phyloP scores from a whole-genome alignment of 1,140 invertebrate species.

The Ceratina calcarata region DNA sequence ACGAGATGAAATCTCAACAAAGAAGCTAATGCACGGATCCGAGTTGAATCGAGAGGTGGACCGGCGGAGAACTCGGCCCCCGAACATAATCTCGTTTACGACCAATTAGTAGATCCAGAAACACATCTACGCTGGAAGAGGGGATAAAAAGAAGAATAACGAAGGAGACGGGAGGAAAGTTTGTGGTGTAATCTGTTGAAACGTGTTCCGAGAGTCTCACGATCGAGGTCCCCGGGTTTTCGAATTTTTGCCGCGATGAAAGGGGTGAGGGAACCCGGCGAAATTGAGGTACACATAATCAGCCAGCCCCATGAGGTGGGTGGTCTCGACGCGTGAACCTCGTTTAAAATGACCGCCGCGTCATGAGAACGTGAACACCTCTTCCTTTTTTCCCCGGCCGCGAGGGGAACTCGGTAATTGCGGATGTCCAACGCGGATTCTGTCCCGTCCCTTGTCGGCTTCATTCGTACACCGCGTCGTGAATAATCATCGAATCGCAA shows the following conservation, averaged over 20 bases:
- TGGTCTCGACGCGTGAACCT: conserved; percentile 70
- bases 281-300: conserved; percentile 66
- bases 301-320: conserved; percentile 73
- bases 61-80: not conserved
- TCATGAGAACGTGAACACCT: conserved; percentile 70
- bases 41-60: not conserved
- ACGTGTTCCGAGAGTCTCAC: conserved; percentile 48
- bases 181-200: conserved; percentile 53
- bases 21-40: conserved; percentile 45
- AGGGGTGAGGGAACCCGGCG: conserved; percentile 31
- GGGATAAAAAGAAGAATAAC: not conserved
- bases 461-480: not conserved
- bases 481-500: not conserved
- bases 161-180: conserved; percentile 10
- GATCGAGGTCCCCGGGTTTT: conserved; percentile 23
- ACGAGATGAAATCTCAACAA: conserved; percentile 35
- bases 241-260: conserved; percentile 29
- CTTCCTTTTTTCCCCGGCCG: not conserved
- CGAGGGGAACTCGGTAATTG: conserved; percentile 21
- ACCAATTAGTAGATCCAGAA: conserved; percentile 70
- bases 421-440: conserved; percentile 38
- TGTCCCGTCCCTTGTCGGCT: not conserved
- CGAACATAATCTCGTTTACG: conserved; percentile 67
- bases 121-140: conserved; percentile 53
- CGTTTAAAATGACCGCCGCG: conserved; percentile 76